phyloP scores from a whole-genome alignment of 2,888 invertebrate genomes.

The Andrena camellia region DNA sequence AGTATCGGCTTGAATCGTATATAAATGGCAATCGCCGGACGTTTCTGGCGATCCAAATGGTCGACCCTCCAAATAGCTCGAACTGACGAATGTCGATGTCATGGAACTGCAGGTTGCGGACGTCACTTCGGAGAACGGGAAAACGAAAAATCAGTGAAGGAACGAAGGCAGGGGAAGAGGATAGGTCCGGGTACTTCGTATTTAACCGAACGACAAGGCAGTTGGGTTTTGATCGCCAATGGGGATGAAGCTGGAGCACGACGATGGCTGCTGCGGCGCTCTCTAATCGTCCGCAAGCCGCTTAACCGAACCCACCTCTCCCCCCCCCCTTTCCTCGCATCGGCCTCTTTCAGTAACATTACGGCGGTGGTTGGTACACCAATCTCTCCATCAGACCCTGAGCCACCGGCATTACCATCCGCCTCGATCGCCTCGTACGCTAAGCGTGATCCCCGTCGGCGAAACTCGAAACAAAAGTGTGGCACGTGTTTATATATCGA shows the following conservation, averaged over 20 bases:
- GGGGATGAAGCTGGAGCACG: conserved; percentile 69
- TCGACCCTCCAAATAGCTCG: too few relatives aligned
- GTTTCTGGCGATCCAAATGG: too few relatives aligned
- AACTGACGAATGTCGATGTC: neutral
- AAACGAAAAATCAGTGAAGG: neutral
- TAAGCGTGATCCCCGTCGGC: conserved; percentile 38
- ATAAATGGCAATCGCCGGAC: too few relatives aligned
- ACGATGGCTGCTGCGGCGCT: conserved; percentile 69
- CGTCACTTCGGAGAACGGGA: neutral
- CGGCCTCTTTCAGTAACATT: conserved; percentile 58
- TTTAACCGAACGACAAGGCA: conserved; percentile 66
- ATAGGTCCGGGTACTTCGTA: conserved; percentile 50
- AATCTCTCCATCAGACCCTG: conserved; percentile 59
- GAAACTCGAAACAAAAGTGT: conserved; percentile 46
- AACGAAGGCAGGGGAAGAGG: conserved; percentile 17
- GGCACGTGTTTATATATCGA: neutral
- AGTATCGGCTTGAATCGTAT: neutral
- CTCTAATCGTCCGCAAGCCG: conserved; percentile 81
- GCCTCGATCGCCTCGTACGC: conserved; percentile 34
- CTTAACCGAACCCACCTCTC: conserved; percentile 69
- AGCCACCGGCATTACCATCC: conserved; percentile 56
- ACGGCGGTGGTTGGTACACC: conserved; percentile 58
- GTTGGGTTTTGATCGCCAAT: conserved; percentile 72
- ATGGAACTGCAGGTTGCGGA: neutral
- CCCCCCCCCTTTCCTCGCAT: conserved; percentile 32